phyloP scores from a whole-genome alignment of 2,113 vertebrate genomes.

The Brachyhypopomus occidentalis region DNA sequence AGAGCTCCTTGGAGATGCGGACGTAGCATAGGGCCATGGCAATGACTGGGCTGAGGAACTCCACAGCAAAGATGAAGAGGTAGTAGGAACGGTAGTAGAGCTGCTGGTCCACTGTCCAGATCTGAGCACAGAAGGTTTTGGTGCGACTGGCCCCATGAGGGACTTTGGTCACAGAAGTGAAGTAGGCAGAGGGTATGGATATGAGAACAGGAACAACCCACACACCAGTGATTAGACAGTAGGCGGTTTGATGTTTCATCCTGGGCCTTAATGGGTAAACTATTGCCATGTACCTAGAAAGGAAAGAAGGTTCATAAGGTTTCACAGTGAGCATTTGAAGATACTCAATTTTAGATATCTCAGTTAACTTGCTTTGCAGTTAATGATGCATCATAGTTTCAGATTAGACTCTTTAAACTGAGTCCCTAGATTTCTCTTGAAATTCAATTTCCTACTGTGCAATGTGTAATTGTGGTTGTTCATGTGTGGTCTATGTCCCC shows the following conservation, averaged over 20 bases:
- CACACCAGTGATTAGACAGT: conserved; percentile 79
- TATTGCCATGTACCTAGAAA: conserved; percentile 89
- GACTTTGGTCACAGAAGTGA: conserved; percentile 83
- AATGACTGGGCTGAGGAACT: conserved; percentile 85
- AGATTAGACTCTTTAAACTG: background rate
- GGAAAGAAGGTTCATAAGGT: background rate
- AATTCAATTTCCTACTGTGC: background rate
- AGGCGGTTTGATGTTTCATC: conserved; percentile 95
- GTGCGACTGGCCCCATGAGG: conserved; percentile 71
- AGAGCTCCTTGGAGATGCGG: conserved; percentile 89
- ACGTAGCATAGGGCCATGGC: conserved; percentile 90
- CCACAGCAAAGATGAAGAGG: conserved; percentile 87
- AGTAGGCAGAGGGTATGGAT: conserved; percentile 94
- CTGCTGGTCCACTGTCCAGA: conserved; percentile 93
- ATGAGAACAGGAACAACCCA: conserved; percentile 90
- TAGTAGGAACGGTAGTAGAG: conserved; percentile 93
- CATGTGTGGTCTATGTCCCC: background rate
- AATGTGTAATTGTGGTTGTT: background rate
- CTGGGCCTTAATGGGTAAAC: conserved; percentile 92
- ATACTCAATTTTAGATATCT: background rate
- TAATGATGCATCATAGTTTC: background rate
- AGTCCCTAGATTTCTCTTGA: background rate
- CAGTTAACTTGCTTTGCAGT: background rate
- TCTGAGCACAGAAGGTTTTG: conserved; percentile 95
- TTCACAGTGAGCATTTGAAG: background rate